These are phyloP conservation scores for Platygyra sinensis DNA, from an alignment of 64 coral and sea anemone genomes.

Conservation along the genomic window DNA sequence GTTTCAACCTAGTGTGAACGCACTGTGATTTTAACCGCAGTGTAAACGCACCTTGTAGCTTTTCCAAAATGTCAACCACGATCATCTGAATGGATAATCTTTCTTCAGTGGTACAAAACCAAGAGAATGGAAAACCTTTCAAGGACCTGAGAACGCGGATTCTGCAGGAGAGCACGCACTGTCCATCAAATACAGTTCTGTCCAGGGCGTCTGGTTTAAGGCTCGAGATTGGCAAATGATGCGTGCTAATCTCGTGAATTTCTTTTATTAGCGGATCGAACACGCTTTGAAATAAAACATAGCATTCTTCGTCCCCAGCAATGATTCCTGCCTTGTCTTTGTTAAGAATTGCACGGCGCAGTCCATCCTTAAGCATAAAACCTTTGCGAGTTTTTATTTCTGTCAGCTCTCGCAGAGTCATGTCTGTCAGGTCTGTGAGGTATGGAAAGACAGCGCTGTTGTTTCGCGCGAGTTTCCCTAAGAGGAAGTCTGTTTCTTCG, in stretches of 20 bases:
- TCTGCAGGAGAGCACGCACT: constrained; percentile 24
- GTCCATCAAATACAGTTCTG: background rate
- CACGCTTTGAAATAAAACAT: constrained; percentile 7
- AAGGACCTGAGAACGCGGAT: constrained; percentile 21
- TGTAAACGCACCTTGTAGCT: constrained; percentile 17
- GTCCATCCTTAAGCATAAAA: background rate
- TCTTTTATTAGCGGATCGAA: constrained; percentile 4
- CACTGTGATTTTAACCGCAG: no score
- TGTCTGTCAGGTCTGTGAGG: background rate
- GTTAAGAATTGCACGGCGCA: background rate
- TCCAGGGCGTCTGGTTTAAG: background rate
- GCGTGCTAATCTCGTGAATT: background rate
- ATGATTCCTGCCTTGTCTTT: constrained; percentile 17
- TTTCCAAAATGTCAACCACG: background rate
- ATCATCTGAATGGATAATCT: constrained; percentile 8
- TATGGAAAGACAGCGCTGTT: background rate
- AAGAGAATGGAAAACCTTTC: constrained; percentile 40
- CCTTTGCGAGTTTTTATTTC: background rate
- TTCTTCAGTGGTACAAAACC: constrained; percentile 17
- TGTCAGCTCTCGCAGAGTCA: background rate
- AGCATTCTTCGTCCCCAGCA: constrained; percentile 16
- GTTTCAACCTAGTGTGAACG: no score
- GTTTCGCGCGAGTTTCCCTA: constrained; percentile 3
- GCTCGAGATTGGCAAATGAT: background rate
- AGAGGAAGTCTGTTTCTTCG: constrained; percentile 11